Conservation (phyloP, 2,888 invertebrate genomes). For the Nineta flava region DNA sequence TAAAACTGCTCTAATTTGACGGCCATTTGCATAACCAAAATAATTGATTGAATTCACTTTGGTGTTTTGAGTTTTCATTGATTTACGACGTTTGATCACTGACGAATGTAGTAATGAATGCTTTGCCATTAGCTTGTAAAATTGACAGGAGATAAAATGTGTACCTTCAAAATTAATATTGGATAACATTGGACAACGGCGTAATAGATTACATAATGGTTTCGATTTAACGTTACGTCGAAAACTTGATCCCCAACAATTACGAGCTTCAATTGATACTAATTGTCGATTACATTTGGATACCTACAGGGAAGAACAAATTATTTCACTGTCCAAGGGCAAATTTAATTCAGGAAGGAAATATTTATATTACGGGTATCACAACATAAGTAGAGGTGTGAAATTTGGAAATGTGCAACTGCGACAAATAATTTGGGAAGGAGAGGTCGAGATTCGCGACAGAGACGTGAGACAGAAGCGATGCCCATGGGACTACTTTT, state of each 20-base stretch:
- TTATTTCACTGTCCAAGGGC: too few relatives aligned
- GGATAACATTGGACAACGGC: background rate
- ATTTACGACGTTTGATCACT: background rate
- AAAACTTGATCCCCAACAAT: background rate
- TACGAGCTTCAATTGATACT: background rate
- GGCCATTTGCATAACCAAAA: background rate
- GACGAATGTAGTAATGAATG: background rate
- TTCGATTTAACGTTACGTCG: background rate
- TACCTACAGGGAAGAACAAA: background rate
- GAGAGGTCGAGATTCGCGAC: too few relatives aligned
- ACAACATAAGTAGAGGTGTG: too few relatives aligned
- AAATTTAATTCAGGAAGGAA: too few relatives aligned
- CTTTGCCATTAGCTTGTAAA: background rate
- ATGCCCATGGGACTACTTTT: too few relatives aligned
- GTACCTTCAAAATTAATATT: constrained; percentile 1
- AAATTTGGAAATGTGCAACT: too few relatives aligned
- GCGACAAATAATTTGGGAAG: too few relatives aligned
- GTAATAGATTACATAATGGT: background rate
- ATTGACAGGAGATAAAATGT: background rate
- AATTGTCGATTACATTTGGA: background rate
- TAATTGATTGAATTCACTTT: background rate
- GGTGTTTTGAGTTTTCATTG: background rate
- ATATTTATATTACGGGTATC: too few relatives aligned
- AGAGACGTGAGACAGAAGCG: too few relatives aligned
- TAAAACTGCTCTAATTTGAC: constrained; percentile 1